Percentiles rank a stretch among this genome's conserved stretches.
phyloP scores from a whole-genome alignment of 2,797 vertebrate species.

The Crocodylus rhombifer region DNA sequence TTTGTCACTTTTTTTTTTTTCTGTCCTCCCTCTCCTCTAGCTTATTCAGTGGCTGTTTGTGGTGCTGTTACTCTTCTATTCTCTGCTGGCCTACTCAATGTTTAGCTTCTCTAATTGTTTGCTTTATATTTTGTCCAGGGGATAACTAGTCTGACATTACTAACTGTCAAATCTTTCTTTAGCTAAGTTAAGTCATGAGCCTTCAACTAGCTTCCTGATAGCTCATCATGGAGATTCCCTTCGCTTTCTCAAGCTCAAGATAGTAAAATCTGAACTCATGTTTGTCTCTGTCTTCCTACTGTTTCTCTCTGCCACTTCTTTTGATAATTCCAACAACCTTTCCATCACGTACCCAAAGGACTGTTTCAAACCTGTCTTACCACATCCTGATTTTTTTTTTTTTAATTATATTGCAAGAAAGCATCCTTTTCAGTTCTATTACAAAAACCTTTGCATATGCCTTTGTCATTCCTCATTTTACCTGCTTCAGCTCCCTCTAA shows the following conservation, averaged over 20 bases:
- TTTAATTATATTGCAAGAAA: background rate
- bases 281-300: background rate
- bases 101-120: background rate
- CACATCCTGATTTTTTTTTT: background rate
- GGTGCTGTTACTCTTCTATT: background rate
- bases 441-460: background rate
- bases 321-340: background rate
- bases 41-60: background rate
- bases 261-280: background rate
- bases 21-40: background rate
- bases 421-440: background rate
- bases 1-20: background rate
- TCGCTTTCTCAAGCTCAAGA: background rate
- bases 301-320: background rate
- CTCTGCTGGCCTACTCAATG: background rate
- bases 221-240: background rate
- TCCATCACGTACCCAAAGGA: background rate
- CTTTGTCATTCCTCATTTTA: background rate
- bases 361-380: background rate
- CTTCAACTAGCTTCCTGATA: background rate
- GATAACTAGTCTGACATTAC: background rate
- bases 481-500: background rate
- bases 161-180: background rate
- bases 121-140: background rate
- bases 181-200: background rate